Evolutionary conservation across 2,797 vertebrate genomes (phyloP), one percentile per base, ranked within the genome.

Genomic region (Tenualosa ilisha): DNA sequence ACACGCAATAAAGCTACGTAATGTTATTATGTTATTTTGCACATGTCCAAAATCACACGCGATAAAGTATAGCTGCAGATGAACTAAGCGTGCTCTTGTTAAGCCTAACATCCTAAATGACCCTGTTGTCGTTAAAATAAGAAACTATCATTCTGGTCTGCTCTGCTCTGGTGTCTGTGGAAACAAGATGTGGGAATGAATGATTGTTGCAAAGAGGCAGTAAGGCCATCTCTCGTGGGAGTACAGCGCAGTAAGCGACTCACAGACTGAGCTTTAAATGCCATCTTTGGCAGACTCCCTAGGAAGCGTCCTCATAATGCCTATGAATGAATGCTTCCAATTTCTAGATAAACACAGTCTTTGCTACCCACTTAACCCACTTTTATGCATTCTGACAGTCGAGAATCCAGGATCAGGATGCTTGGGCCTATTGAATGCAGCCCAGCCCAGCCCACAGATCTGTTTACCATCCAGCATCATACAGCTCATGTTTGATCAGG

Each of bases 231-330:
- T 88, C 63, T 91, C 86, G 95, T 96, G 95, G 95, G 94, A 94
- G 95, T 89, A 79, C 37, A 40, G 72, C 6, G 90, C 93, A 93
- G 93, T 87, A 91, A 93, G 93, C 92, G 93, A 91, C 92, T 93
- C 93, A 91, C 93, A 93, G 92, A 91, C 91, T 90, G 86, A 90
- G 90, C 83, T 91, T 87, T 92, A 91, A 95, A 94, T 92, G 93
- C 88, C 86, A 92, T 93, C 92, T 92, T 93, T 94, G 89, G 90
- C 92, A 87, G 91, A 72, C 86, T 83, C 81, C 81, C 49, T 43
- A 82, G 81, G 53, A 85, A 85, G 81, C 93, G 91, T 90, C 91
- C 88, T 91, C 92, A 94, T 92, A 93, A 94, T 93, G 92, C 83
- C 87, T 88, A 87, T 88, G 90, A 84, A 87, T 91, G 91, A 91